Conservation (phyloP, 2,113 vertebrate species). For the Syngnathus floridae region DNA sequence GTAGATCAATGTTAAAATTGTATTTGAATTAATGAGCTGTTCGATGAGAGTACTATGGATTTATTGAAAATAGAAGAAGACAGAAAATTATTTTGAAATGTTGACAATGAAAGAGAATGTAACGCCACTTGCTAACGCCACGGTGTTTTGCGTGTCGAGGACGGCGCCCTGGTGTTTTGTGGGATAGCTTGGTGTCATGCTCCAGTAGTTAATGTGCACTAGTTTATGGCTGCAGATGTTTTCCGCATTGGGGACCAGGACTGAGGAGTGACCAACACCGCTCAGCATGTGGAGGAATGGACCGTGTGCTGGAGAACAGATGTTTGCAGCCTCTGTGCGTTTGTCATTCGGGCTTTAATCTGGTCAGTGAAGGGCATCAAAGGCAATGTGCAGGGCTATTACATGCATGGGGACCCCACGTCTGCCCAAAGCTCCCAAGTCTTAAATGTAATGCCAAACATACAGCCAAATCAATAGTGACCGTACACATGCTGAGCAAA, state of each 20-base stretch:
- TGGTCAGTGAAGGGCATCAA: conserved; percentile 72
- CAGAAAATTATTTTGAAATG: neutral
- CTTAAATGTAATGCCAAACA: conserved; percentile 21
- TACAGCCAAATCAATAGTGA: conserved; percentile 20
- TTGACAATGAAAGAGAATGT: neutral
- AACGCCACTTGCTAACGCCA: conserved; percentile 8
- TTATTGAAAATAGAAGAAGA: neutral
- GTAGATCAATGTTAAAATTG: neutral
- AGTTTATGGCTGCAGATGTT: conserved; percentile 67
- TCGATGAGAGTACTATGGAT: neutral
- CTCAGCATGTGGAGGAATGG: conserved; percentile 43
- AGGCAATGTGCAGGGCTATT: conserved; percentile 32
- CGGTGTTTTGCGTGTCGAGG: conserved; percentile 16
- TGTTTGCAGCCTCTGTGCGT: conserved; percentile 63
- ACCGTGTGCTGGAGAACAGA: conserved; percentile 64
- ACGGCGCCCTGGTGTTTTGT: conserved; percentile 37
- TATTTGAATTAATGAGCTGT: neutral
- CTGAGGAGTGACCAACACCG: conserved; percentile 59
- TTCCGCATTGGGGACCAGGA: conserved; percentile 45
- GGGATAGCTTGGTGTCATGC: conserved; percentile 53
- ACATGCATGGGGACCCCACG: conserved; percentile 54
- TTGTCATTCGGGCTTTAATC: conserved; percentile 69
- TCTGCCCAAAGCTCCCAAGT: conserved; percentile 37
- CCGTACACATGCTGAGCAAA: conserved; percentile 25
- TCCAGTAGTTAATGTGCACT: conserved; percentile 61